Percentiles rank a stretch among this genome's conserved stretches.
Conservation (phyloP, 2,888 invertebrate species). For the Operophtera brumata region DNA sequence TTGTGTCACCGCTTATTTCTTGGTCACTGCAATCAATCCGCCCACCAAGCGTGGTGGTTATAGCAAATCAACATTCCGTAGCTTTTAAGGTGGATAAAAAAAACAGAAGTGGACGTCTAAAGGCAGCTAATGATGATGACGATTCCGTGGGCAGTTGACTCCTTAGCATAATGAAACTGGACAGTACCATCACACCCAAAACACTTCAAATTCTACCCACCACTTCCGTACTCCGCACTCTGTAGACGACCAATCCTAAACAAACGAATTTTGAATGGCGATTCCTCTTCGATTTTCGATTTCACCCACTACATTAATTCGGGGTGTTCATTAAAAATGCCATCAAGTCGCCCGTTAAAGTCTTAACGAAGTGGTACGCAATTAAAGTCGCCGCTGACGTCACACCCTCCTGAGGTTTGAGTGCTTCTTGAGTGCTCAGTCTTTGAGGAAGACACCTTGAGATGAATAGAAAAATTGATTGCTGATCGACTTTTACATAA, state of each 20-base stretch:
- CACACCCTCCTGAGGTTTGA: slow-evolving; percentile 53
- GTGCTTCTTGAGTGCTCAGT: slow-evolving; percentile 50
- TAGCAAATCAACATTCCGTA: no score
- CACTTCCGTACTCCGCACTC: slow-evolving; percentile 27
- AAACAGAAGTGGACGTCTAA: no score
- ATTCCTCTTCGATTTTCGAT: slow-evolving; percentile 72
- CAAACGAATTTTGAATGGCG: slow-evolving; percentile 55
- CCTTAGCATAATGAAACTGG: not conserved
- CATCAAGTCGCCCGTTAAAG: slow-evolving; percentile 67
- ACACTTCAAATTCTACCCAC: slow-evolving; percentile 38
- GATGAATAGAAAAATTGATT: slow-evolving; percentile 69
- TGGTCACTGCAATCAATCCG: no score
- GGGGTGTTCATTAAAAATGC: slow-evolving; percentile 80
- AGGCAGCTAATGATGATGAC: no score
- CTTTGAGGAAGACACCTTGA: slow-evolving; percentile 66
- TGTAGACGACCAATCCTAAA: slow-evolving; percentile 69
- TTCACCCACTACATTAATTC: slow-evolving; percentile 80
- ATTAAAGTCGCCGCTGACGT: slow-evolving; percentile 80
- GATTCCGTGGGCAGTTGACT: no score
- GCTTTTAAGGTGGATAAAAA: no score
- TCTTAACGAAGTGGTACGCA: slow-evolving; percentile 78
- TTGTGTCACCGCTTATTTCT: no score
- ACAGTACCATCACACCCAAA: slow-evolving; percentile 23
- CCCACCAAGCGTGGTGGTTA: no score
- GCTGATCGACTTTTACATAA: slow-evolving; percentile 46